phyloP scores from a whole-genome alignment of 2,113 vertebrate species.

The Isichthys henryi region DNA sequence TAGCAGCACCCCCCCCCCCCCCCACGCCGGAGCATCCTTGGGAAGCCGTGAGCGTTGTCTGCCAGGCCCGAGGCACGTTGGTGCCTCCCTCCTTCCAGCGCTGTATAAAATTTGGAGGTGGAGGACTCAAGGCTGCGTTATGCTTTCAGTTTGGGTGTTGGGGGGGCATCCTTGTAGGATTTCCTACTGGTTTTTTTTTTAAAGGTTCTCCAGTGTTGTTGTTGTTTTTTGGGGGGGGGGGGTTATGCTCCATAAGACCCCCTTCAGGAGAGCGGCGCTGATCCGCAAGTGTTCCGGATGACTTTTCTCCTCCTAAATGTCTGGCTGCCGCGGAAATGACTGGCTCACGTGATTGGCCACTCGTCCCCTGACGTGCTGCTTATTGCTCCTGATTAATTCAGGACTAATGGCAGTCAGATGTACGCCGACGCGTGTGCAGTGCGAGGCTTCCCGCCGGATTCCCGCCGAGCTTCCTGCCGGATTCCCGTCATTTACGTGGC shows the following conservation, averaged over 20 bases:
- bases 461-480: not conserved
- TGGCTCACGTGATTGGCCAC: too few species aligned
- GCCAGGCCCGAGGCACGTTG: not conserved
- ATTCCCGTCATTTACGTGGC: not conserved
- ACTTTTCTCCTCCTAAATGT: not conserved
- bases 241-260: not conserved
- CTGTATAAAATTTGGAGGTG: not conserved
- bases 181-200: not conserved
- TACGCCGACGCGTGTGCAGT: not conserved
- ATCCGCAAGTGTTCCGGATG: not conserved
- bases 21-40: not conserved
- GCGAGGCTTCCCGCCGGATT: not conserved
- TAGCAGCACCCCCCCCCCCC: not conserved
- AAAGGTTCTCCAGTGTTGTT: not conserved
- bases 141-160: not conserved
- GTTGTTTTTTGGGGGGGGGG: not conserved
- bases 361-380: not conserved
- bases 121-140: not conserved
- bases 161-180: not conserved
- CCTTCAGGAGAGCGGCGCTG: not conserved
- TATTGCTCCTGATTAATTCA: too few species aligned
- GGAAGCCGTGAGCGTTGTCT: not conserved
- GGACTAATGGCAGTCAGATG: too few species aligned
- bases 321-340: not conserved
- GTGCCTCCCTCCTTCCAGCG: not conserved